phyloP scores from a whole-genome alignment of 2,113 vertebrate genomes.

The Percopsis transmontana region DNA sequence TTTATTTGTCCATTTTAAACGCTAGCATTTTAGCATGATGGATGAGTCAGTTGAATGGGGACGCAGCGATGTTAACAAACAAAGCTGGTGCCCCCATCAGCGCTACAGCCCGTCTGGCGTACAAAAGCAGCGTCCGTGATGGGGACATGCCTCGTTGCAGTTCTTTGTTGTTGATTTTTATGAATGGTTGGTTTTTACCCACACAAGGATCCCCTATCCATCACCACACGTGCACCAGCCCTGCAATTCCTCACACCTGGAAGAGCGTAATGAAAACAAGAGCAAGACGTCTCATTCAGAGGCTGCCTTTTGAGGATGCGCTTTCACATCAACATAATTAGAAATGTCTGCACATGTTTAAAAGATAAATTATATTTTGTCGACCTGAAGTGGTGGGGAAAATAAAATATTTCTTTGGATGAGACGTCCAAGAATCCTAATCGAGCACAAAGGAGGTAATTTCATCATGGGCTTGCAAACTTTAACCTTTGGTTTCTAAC shows the following conservation, averaged over 20 bases:
- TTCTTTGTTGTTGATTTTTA: slow-evolving; percentile 5
- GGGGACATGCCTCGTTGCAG: neutral
- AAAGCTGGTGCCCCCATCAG: neutral
- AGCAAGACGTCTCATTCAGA: neutral
- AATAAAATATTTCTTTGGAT: neutral
- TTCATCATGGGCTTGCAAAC: neutral
- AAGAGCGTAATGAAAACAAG: neutral
- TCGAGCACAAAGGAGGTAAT: neutral
- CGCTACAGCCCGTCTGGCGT: neutral
- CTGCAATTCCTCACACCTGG: neutral
- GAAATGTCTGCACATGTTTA: too few species aligned
- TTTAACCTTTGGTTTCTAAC: neutral
- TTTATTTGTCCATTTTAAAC: slow-evolving; percentile 5
- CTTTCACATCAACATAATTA: too few species aligned
- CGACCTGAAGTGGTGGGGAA: neutral
- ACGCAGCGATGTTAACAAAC: neutral
- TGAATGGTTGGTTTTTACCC: slow-evolving; percentile 1
- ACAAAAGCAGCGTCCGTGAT: neutral
- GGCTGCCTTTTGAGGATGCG: too few species aligned
- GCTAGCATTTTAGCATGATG: neutral
- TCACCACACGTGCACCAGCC: neutral
- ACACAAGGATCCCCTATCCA: neutral
- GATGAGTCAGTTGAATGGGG: slow-evolving; percentile 7
- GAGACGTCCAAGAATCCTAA: neutral
- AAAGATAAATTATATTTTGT: neutral